Evolutionary conservation across 2,113 vertebrate species (phyloP), one percentile per base, ranked within the genome.

Genomic region (Anguilla rostrata): DNA sequence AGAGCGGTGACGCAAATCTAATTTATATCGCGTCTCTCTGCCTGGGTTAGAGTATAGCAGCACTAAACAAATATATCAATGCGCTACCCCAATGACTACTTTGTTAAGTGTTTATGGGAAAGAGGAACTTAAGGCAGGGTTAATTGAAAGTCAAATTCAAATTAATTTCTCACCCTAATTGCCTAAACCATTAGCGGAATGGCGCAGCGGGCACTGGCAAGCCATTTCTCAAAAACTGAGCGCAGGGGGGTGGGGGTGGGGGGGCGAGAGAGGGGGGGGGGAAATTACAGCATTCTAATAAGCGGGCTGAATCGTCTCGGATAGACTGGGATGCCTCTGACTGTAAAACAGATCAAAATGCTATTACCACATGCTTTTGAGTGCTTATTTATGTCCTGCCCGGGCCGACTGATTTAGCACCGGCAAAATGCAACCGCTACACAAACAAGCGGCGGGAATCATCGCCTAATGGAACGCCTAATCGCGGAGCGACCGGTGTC

Each of bases 381-480:
- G 93, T 95, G 95, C 96, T 99, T 99, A 98, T 99, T 99, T 98
- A 98, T 97, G 97, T 94, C 94, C 94, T 91, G 96, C 95, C 96
- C 88, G 88, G 91, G 5, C 90, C 92, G 84, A 78, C 96, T 98
- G 98, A 99, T 99, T 98, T 99, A 99, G 94, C 95, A 94, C 93
- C 94, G 92, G 94, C 93, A 93, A 97, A 97, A 97, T 93, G 96
- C 95, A 96, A 96, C 95, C 94, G 91, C 93, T 96, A 96, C 96
- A 97, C 95, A 96, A 96, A 97, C 95, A 97, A 94, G 96, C 94
- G 94, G 93, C 93, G 95, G 94, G 96, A 97, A 97, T 97, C 97
- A 97, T 97, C 95, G 94, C 93, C 97, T 99, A 99, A 99, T 99
- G 98, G 98, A 98, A 96, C 93, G 93, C 94, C 93, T 96, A 96